Conservation (phyloP, 2,797 vertebrate genomes). For the Numenius phaeopus region DNA sequence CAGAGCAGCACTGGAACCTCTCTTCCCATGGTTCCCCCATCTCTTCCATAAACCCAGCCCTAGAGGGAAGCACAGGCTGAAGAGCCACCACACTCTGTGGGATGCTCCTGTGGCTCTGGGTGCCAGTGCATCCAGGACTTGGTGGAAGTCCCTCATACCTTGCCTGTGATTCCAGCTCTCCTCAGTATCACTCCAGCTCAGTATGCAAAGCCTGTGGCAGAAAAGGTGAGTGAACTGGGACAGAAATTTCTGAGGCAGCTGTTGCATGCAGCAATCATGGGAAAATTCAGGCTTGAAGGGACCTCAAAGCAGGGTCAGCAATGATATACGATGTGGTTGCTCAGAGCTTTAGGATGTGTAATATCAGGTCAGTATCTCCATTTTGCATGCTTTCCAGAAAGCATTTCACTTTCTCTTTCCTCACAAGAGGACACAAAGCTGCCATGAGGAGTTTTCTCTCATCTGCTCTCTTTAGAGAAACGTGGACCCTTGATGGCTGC, state of each 20-base stretch:
- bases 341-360: not conserved
- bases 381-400: not conserved
- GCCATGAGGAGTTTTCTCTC: not conserved
- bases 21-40: not conserved
- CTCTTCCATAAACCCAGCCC: not conserved
- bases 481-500: accelerated
- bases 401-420: not conserved
- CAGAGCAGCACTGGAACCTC: not conserved
- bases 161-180: not conserved
- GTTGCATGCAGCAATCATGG: not conserved
- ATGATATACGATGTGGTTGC: accelerated
- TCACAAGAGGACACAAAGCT: not conserved
- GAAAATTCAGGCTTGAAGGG: not conserved
- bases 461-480: not conserved
- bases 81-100: not conserved
- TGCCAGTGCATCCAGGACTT: not conserved
- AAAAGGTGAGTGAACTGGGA: not conserved
- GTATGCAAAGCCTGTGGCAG: not conserved
- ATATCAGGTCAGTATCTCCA: not conserved
- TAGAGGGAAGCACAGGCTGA: not conserved
- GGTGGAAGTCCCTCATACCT: not conserved
- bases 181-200: not conserved
- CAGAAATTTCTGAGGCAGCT: not conserved
- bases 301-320: not conserved
- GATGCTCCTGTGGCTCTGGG: not conserved